Base-by-base conservation (phyloP, 1,140 invertebrate species). In the Xylocopa sonorina region DNA sequence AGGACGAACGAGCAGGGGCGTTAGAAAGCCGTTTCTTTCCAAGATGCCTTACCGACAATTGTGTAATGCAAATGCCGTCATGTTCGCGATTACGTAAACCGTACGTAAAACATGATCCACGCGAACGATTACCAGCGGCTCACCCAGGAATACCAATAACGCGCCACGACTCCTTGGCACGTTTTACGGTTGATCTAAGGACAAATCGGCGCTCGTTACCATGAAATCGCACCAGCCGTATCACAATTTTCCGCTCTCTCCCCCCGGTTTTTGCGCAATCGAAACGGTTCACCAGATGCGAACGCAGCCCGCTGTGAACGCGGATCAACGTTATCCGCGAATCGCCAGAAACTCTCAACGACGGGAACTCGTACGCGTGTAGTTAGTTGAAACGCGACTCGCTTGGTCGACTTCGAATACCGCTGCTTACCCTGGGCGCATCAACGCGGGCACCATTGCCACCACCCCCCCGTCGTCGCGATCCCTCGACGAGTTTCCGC, bases 81-180 rank as follows among this genome's bases (percentile, higher is more conserved):
- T 72, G 77, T 78, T 53, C 50, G 21, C n/a, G 9, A 24, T 73
- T 73, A 63, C 68, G 77, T 78, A 64, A 78, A 73, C 1, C 38
- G 74, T 76, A 67, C 51, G 74, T 67, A 76, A 76, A 76, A 76
- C 74, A 76, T 38, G 77, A 78, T 78, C 77, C 77, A 78, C 58
- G 58, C 58, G 43, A 63, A 73, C 58, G 77, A 73, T 73, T 73
- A 41, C 69, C 34, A 16, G 38, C 41, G 41, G 38, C 41, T 43
- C 69, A 10, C 16, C 46, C 27, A 18, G n/a, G 69, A 73, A 78
- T 78, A 64, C 58, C 77, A 64, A 78, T 72, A 55, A 63, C 29
- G 46, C 67, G n/a, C n/a, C n/a, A 55, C 69, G 55, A 73, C 46
- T 78, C 48, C 48, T 78, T 57, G 68, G 50, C 77, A 73, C 60